Evolutionary conservation across 2,888 invertebrate genomes (phyloP), one percentile per base, ranked within the genome.

Genomic region (Protonemura montana): DNA sequence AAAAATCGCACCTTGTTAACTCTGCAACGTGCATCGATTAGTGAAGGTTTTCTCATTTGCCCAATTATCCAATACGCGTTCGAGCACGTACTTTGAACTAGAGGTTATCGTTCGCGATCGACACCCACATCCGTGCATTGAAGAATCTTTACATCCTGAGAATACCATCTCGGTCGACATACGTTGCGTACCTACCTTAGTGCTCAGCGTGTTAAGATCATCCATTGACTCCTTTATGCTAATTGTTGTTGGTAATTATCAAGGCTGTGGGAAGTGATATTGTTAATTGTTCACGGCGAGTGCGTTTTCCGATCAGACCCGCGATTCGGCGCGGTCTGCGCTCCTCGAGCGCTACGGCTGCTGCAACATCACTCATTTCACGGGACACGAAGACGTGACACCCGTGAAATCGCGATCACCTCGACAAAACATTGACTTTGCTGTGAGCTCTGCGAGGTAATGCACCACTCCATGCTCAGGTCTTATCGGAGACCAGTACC

Each of bases 371-470:
- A 84, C 76, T 84, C 84, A 84, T 84, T 81, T 76, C 84, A 84
- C 84, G 84, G 76, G 59, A 21, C 59, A 10, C 28, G 28, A n/a
- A n/a, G n/a, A 21, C 59, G 26, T 28, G 59, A 76, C 84, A 76
- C 27, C 84, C 84, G 84, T 84, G 84, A 27, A 84, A 84, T 84
- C 84, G 16, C 21, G 28, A 84, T 84, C 84, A 27, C 0, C 59
- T 27, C 76, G 76, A 84, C 84, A 84, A 84, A 84, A 84, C 84
- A 84, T 59, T 84, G 76, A 76, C 84, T 84, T 84, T 82, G 35
- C 78, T 26, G 26, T 21, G 76, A 76, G 78, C 26, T 10, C 35
- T 6, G 78, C 25, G 21, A 78, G 78, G 28, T 28, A 59, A 59
- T 59, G 59, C 59, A 59, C 59, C 59, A 59, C 13, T 10, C 28